Evolutionary conservation across 2,797 vertebrate species (phyloP), one percentile per base, ranked within the genome.

Genomic region (Pseudochaenichthys georgianus): DNA sequence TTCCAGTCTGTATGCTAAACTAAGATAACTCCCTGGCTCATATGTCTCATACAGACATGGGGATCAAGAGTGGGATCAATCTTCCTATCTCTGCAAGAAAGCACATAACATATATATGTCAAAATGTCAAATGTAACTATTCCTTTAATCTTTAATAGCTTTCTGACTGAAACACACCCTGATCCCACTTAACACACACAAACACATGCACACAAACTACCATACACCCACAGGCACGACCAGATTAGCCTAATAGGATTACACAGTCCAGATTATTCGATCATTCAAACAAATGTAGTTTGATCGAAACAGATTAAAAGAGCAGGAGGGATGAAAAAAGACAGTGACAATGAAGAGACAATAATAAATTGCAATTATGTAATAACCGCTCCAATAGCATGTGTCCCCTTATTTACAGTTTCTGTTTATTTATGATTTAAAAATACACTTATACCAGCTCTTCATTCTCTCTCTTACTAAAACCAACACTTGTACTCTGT

Each of bases 181-280:
- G 6, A 38, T 38, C 34, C 6, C 34, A 38, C 34, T 38, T 2
- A 38, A 38, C 34, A 6, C 34, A 9, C 34, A 38, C 34, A 38
- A 38, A 28, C 28, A 28, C 28, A 28, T 5, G 28, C 28, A 28
- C 28, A 28, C 28, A 75, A 64, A 67, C 23, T n/a, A 70, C 16
- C 74, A 54, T 66, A 81, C 47, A 76, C 11, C 43, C 63, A 61
- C 67, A 60, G 28, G 64, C 51, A 62, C 62, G 51, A 12, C 28
- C 72, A 85, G 91, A 90, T 93, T 89, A 92, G 21, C 74, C 70
- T 91, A 93, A 91, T 75, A 54, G 69, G 89, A 94, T 93, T 90
- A 90, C 83, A 78, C 34, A 75, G 75, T 85, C 85, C 88, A 85
- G 91, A 92, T 93, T 88, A 90, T 83, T 89, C 69, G 70, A 88